Evolutionary conservation across 2,797 vertebrate species (phyloP), one percentile per base, ranked within the genome.

Genomic region (Passerculus sandwichensis): DNA sequence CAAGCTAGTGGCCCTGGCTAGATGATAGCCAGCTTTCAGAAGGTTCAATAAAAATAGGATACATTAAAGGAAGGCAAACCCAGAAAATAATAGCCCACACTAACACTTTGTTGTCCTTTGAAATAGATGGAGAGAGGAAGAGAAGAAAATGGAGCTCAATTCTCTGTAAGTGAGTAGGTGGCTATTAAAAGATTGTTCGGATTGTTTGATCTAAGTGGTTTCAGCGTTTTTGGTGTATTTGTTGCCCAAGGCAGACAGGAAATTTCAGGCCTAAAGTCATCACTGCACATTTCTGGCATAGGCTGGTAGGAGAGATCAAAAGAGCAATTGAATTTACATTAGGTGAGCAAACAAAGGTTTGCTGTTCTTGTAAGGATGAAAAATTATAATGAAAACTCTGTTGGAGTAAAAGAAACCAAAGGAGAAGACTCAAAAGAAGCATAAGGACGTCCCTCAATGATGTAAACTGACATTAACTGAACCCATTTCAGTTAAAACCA

Each of bases 151-250:
- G 56, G 67, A 82, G 67, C 6, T 71, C 20, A 60, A 8, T 84
- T 79, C 45, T 61, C 38, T 71, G 2, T 29, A 48, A 84, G 36
- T 71, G 69, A 82, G 47, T 36, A 30, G 20, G 15, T 65, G 8
- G 45, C 51, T 85, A 42, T 60, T 76, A 89, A 87, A 82, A 73
- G 17, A 50, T 64, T 73, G 23, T 50, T 91, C 71, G 50, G 7
- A 66, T 76, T 82, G 29, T 92, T 96, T 94, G 67, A 89, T 91
- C 74, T 79, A 76, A 94, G 80, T 66, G 82, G 14, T n/a, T 78
- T 70, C 70, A 90, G 73, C 10, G 40, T 88, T 88, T 96, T 84
- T 65, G 40, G 23, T 25, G 11, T 69, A 73, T 66, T 84, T 92
- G 22, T 72, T 66, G 16, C 53, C n/a, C 56, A 77, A 48, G 20